Base-by-base conservation (phyloP, 2,888 invertebrate genomes). In the Nephrocerus scutellatus region DNA sequence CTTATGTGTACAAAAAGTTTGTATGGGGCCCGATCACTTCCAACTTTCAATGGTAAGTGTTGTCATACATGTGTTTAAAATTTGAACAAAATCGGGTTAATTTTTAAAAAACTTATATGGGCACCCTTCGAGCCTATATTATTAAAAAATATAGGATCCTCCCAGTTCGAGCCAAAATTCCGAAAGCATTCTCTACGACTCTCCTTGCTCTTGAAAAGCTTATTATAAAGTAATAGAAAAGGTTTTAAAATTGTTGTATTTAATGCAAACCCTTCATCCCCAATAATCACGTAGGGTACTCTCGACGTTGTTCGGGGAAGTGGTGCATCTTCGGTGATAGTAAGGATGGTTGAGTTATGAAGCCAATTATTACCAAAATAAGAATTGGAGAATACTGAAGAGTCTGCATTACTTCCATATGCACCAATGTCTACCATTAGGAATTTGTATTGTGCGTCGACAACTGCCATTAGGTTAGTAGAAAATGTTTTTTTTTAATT, bases 401-500 rank as follows among this genome's bases (percentile, higher is more conserved):
- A 31, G 14, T 21, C 21, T 3, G 21, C 31, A 31, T 31, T 31
- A 15, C 21, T 31, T 5, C 21, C 21, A 21, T 21, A 31, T 1
- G 31, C 20, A 14, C 21, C 21, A 5, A 31, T 31, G 10, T 31
- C 21, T 21, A 30, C 20, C 30, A 13, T 30, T 3, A 20, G 15
- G 13, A 10, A 30, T 5, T n/a, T 15, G 19, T 30, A 30, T 10
- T 18, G 18, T 30, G 30, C 18, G 5, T 19, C 19, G 6, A 18
- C 30, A n/a, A 30, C 12, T 3, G 30, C 30, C 19, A 30, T 30
- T 7, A 12, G 13, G 14, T 31, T 31, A 15, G 20, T 22, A 3
- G 31, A 31, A 13, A 31, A 31, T 9, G 21, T 15, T 21, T 31
- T 31, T 5, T 31, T 30, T 6, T 21, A 31, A 7, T 31, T 21